Evolutionary conservation across 2,888 invertebrate genomes (phyloP), one percentile per base, ranked within the genome.

Genomic region (Tigriopus californicus): DNA sequence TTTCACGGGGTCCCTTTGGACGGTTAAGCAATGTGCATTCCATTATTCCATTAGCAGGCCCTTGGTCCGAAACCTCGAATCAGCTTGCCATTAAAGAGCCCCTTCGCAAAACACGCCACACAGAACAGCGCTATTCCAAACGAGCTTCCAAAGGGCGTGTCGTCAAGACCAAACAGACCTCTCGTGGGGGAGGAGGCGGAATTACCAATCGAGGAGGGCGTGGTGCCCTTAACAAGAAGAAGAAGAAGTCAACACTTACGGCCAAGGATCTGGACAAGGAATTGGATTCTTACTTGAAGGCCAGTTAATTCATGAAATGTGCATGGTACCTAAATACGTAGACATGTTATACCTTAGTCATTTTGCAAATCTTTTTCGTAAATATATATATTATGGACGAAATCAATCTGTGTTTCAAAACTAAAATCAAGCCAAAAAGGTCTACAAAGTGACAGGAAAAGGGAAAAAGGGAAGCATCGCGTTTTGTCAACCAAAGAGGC

Each of bases 1-100:
- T 97, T 97, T 71, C 91, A 97, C 74, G 91, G 91, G 65, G 92
- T 97, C 49, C 95, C 94, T 40, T 76, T 97, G 60, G 95, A 97
- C 77, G 95, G 79, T 58, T 79, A 92, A 62, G 86, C 92, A 51
- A 94, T 94, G 94, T 89, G 85, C 67, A 92, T 94, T 66, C 86
- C n/a, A n/a, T n/a, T n/a, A n/a, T n/a, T n/a, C n/a, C 89, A 72
- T 73, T 92, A 64, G 86, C 8, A 5, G 8, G 33, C 33, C 8
- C 89, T 25, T 86, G 85, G 61, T 86, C 87, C 52, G 89, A 89
- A 73, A 80, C 86, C 57, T 63, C 66, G 40, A 63, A 66, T 11
- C 63, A 68, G 6, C 66, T n/a, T n/a, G n/a, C n/a, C n/a, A 63
- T 68, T 10, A 66, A 71, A 22, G 66, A 70, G 12, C 63, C 69